Conservation (phyloP, 2,797 vertebrate genomes). For the Sebastes ruberrimus region DNA sequence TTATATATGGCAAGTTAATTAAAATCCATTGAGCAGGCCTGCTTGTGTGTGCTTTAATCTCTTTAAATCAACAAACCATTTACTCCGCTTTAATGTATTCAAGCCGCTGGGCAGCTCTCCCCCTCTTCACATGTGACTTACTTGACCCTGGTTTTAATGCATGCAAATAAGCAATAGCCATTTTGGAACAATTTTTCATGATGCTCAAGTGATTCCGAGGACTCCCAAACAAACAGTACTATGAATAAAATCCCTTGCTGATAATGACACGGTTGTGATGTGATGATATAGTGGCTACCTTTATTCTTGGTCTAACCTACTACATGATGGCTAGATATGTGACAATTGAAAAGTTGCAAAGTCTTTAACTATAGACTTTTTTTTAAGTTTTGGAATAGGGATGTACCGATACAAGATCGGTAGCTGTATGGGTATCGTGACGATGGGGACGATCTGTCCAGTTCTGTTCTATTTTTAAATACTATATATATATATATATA, state of each 20-base stretch:
- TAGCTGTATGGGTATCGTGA: too few relatives aligned
- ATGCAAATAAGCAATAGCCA: conserved; percentile 75
- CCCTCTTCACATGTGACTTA: conserved; percentile 67
- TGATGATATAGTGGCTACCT: not conserved
- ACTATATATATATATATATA: too few relatives aligned
- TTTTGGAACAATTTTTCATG: conserved; percentile 60
- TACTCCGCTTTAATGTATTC: conserved; percentile 78
- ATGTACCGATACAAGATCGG: too few relatives aligned
- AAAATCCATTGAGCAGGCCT: conserved; percentile 77
- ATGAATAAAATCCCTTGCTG: conserved; percentile 1
- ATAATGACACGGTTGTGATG: not conserved
- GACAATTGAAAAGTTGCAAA: not conserved
- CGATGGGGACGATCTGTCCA: too few relatives aligned
- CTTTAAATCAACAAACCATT: conserved; percentile 81
- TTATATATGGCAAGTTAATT: conserved; percentile 85
- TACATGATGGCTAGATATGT: not conserved
- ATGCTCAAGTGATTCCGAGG: conserved; percentile 43
- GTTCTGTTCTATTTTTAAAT: too few relatives aligned
- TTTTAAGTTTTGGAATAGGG: not conserved
- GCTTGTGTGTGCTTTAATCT: conserved; percentile 79
- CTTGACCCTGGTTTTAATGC: conserved; percentile 77
- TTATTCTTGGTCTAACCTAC: not conserved
- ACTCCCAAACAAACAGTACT: not conserved
- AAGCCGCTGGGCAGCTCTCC: conserved; percentile 57
- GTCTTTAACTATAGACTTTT: not conserved